Base-by-base conservation (phyloP, 2,888 invertebrate species). In the Cantharis lateralis region DNA sequence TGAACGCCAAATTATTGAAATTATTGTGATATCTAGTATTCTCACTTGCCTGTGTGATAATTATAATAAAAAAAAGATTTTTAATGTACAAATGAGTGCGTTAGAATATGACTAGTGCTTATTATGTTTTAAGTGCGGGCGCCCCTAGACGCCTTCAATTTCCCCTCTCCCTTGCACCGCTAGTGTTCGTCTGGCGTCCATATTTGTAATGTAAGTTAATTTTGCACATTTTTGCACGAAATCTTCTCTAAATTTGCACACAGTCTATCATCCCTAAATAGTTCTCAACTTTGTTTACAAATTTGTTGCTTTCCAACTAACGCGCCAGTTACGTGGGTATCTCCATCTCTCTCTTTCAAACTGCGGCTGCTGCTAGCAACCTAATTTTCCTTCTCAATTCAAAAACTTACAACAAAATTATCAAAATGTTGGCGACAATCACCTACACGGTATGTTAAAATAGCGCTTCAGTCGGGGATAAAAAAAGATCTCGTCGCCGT, bases 1-100 rank as follows among this genome's bases (percentile, higher is more conserved):
- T 87, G 72, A 88, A 88, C 87, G 88, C 87, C 88, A 88, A 88
- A 87, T 87, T 85, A 83, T 84, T 85, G 86, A 85, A 87, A 87
- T 84, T 83, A 88, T 87, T 88, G 88, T 88, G 88, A 88, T 88
- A 88, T 87, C 87, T 86, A 87, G 87, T 87, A 87, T 87, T 88
- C 86, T 87, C 86, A 84, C 81, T 80, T 80, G 78, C 76, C 79
- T 77, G 81, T 81, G 81, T 80, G 81, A 79, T 81, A 81, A 80
- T 77, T 79, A 77, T 20, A 20, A 20, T 15, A 66, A 66, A 66
- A 66, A 66, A 77, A 74, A 68, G 71, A 74, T 79, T 78, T 71
- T 77, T 79, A 74, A 75, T 78, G 80, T 81, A 74, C 71, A 75
- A 80, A 80, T 72, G 70, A 74, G 79, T 71, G 79, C 74, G 75